Conservation (phyloP, 2,113 vertebrate species). For the Cnemophilus loriae region DNA sequence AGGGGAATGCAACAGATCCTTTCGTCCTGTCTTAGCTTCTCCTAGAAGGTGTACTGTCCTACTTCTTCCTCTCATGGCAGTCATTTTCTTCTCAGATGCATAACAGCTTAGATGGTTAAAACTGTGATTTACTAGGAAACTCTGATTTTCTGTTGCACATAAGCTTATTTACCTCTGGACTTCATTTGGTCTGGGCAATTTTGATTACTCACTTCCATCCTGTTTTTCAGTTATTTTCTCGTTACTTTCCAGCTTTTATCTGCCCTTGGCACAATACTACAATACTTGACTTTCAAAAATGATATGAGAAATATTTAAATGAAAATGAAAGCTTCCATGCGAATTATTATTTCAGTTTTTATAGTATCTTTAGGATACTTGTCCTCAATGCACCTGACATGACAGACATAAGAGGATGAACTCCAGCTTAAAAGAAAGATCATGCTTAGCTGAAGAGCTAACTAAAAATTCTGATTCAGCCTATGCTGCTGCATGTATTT, state of each 20-base stretch:
- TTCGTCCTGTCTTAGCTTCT: background rate
- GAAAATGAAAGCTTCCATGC: background rate
- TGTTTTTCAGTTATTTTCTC: background rate
- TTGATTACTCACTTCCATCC: background rate
- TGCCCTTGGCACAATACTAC: background rate
- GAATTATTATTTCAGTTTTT: background rate
- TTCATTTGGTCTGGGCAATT: background rate
- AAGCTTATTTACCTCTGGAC: background rate
- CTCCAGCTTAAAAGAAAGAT: background rate
- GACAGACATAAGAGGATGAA: background rate
- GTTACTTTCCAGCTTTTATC: background rate
- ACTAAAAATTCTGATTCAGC: background rate
- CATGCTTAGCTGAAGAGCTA: background rate
- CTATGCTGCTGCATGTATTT: background rate
- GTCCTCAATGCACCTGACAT: background rate
- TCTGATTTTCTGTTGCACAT: background rate
- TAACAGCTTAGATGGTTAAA: background rate
- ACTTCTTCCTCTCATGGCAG: background rate
- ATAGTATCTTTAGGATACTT: background rate
- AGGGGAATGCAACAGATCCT: background rate
- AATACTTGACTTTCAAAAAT: background rate
- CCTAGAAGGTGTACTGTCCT: background rate
- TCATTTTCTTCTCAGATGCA: background rate
- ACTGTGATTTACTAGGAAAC: background rate
- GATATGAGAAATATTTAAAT: background rate